phyloP scores from a whole-genome alignment of 2,797 vertebrate species.

The Liparis tanakae region DNA sequence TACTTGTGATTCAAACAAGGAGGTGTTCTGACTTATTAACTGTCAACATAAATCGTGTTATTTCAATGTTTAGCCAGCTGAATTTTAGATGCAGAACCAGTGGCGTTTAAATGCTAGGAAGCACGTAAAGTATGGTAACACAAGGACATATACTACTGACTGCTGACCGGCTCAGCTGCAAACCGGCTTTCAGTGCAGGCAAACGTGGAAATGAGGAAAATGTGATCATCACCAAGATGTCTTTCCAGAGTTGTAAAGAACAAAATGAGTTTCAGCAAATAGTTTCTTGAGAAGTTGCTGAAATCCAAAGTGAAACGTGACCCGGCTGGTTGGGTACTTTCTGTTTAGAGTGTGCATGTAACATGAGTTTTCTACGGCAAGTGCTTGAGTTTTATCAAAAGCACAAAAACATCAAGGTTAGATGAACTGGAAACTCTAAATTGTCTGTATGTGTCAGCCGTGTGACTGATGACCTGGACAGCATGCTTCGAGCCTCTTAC shows the following conservation, averaged over 20 bases:
- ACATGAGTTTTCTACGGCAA: neutral
- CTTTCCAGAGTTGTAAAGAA: slow-evolving; percentile 10
- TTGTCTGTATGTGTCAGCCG: slow-evolving; percentile 20
- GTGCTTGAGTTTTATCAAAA: slow-evolving; percentile 8
- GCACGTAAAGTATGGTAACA: slow-evolving; percentile 3
- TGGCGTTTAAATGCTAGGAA: slow-evolving; percentile 22
- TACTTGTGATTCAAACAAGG: neutral
- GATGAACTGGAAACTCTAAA: slow-evolving; percentile 26
- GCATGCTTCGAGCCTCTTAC: slow-evolving; percentile 22
- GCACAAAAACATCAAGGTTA: slow-evolving; percentile 20
- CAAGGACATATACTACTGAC: slow-evolving; percentile 1
- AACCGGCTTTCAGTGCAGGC: slow-evolving; percentile 28
- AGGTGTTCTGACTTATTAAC: neutral
- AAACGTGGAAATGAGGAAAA: slow-evolving; percentile 38
- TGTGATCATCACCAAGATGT: slow-evolving; percentile 16
- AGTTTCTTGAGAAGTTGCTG: neutral
- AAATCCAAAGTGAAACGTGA: slow-evolving; percentile 18
- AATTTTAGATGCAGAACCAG: slow-evolving; percentile 35
- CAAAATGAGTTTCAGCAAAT: slow-evolving; percentile 17
- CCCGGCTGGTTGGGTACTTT: neutral
- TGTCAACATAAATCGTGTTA: slow-evolving; percentile 15
- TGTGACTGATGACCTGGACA: slow-evolving; percentile 35
- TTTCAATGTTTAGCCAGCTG: neutral
- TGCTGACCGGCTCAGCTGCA: slow-evolving; percentile 34
- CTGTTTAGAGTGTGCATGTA: neutral